Base-by-base conservation (phyloP, 2,797 vertebrate species). In the Simalia tracyae region DNA sequence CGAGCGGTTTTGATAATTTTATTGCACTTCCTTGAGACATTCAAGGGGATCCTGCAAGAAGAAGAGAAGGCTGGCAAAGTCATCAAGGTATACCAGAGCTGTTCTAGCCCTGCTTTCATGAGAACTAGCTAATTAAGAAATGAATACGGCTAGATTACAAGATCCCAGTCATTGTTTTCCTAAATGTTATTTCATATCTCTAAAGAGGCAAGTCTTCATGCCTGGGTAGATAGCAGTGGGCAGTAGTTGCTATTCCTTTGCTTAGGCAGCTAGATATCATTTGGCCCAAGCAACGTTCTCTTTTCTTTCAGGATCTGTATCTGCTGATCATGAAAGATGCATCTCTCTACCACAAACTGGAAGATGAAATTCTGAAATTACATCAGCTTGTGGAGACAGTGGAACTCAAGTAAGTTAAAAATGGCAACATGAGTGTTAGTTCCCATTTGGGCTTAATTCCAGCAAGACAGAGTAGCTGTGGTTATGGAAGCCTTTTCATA, bases 11-110 rank as follows among this genome's bases (percentile, higher is more conserved):
- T 99, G 85, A 98, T 97, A 10, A 97, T 98, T 94, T 98, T 98
- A 36, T 98, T 99, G 92, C 97, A 98, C 42, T 99, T 99, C 96
- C 97, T 99, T 96, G 99, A 99, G 94, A 99, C 98, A 2, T 99
- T 99, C 97, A 98, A 99, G 94, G 99, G 99, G 90, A 98, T 99
- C 89, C 97, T 99, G 95, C 99, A 99, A 97, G 99, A 99, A 97
- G 99, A 99, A 95, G 98, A 90, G 97, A 98, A 96, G 90, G 98
- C 95, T 60, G 98, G 98, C 96, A 98, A 97, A 97, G 96, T 99
- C 94, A 98, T 99, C 87, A 99, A 99, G 99, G 99, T 99, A 95
- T 4, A 26, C 9, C 5, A 17, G 19, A 50, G 17, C 63, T 17
- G 5, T 76, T 54, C 5, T 46, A 76, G 5, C 0, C 2, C 28